These are phyloP conservation scores for Sitobion miscanthi DNA, from an alignment of 1,140 invertebrate species.

Conservation along the genomic window DNA sequence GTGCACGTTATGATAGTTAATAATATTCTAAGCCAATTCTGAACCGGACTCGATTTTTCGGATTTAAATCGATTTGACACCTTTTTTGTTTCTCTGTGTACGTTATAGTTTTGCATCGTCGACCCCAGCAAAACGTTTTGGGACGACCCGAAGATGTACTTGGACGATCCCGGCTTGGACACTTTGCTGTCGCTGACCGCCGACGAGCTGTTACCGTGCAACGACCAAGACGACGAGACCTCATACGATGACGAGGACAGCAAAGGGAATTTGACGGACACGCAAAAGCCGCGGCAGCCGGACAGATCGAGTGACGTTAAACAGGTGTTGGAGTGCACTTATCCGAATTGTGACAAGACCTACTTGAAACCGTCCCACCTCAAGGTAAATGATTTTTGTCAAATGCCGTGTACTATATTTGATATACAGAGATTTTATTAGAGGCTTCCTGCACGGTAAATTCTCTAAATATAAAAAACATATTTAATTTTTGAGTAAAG, in stretches of 20 bases:
- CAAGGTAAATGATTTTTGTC: background rate
- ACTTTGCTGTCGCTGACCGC: background rate
- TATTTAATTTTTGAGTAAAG: no score
- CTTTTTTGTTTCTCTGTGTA: background rate
- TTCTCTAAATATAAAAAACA: no score
- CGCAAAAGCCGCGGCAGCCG: background rate
- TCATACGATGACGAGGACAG: background rate
- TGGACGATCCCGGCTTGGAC: constrained; percentile 40
- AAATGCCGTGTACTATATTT: no score
- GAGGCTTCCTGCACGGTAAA: no score
- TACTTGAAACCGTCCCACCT: constrained; percentile 25
- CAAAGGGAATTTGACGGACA: background rate
- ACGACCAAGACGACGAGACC: background rate
- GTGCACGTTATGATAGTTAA: background rate
- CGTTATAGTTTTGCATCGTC: background rate
- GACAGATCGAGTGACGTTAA: background rate
- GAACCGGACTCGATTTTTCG: background rate
- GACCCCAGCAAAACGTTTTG: constrained; percentile 48
- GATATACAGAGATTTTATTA: no score
- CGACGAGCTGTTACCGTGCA: background rate
- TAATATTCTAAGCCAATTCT: background rate
- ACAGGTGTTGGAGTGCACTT: background rate
- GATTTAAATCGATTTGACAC: background rate
- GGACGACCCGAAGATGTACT: constrained; percentile 45
- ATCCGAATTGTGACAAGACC: constrained; percentile 26